A percentile compares a stretch with the other conserved stretches of the same genome.
Evolutionary conservation across 2,888 invertebrate species (phyloP).

Genomic region (Julus scanicus): DNA sequence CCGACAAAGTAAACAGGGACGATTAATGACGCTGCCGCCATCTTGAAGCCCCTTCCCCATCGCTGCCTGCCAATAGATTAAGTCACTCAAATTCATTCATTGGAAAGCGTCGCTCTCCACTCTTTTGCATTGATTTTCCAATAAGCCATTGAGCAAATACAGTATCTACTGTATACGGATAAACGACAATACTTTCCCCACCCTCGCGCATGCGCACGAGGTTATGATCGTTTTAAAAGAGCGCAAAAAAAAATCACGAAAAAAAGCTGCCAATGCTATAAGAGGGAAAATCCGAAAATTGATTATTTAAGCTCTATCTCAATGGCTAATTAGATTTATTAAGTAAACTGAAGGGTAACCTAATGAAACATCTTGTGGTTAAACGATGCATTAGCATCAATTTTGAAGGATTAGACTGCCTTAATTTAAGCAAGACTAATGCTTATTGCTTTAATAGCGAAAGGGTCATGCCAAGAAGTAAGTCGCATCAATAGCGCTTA

Average conservation of each 20-base stretch:
- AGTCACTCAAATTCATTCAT: too few species aligned
- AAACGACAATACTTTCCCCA: background rate
- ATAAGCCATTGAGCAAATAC: background rate
- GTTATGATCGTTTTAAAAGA: background rate
- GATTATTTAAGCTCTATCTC: slow-evolving; percentile 15
- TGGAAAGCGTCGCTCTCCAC: too few species aligned
- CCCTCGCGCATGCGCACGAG: too few species aligned
- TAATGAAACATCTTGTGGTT: slow-evolving; percentile 28
- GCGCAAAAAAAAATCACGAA: too few species aligned
- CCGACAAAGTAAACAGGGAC: slow-evolving; percentile 7
- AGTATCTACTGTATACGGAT: background rate
- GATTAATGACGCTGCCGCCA: slow-evolving; percentile 15
- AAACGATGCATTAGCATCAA: slow-evolving; percentile 32
- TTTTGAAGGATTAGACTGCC: background rate
- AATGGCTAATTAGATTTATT: background rate
- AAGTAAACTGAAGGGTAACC: slow-evolving; percentile 28
- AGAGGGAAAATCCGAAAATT: background rate
- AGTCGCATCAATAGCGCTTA: too few species aligned
- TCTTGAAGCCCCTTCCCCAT: background rate
- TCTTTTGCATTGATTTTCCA: background rate
- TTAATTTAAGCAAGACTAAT: background rate
- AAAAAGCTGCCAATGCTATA: too few species aligned
- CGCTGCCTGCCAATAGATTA: too few species aligned
- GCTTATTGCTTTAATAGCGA: background rate
- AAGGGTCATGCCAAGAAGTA: too few species aligned